Base-by-base conservation (phyloP, 2,888 invertebrate species). In the Deilephila elpenor region DNA sequence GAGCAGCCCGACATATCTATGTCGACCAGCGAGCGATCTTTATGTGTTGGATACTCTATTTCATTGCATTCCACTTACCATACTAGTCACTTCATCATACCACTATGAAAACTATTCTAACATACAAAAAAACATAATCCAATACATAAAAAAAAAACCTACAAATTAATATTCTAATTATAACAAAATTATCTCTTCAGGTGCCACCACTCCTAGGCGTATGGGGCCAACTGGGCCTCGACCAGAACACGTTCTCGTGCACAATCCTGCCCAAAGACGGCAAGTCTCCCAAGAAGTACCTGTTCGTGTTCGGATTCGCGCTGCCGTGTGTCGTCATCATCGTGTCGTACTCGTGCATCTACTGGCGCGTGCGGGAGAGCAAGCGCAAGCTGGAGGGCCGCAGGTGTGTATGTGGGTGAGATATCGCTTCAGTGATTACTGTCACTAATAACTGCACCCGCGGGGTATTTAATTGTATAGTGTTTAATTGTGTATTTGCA, bases 321-420 rank as follows among this genome's bases (percentile, higher is more conserved):
- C 90, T 98, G 34, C 98, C 98, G 0, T 98, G 98, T 83, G 88
- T 97, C 34, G 97, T 98, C 59, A 98, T 98, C 83, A 97, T 98
- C 71, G 95, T 97, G 71, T 98, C 97, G 25, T 98, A 98, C 91
- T 96, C 97, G 6, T 97, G 98, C 91, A 98, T 98, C 79, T 98
- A 97, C 88, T 96, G 97, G 95, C 96, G 96, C 74, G 98, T 98
- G 19, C 90, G 96, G 44, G 95, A 95, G 86, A 97, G 97, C 82
- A 96, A 97, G 81, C 93, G 95, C 79, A 97, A 97, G 86, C 94
- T 98, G 71, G 96, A 96, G 83, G 96, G 96, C 11, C 97, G 97
- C 86, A 96, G 96, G 95, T 96, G 95, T 92, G 95, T 93, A 90
- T 92, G 92, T 86, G 91, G 92, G 89, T 93, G 91, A 89, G 89